Evolutionary conservation across 2,797 vertebrate genomes (phyloP).

Genomic region (Alectoris magna): DNA sequence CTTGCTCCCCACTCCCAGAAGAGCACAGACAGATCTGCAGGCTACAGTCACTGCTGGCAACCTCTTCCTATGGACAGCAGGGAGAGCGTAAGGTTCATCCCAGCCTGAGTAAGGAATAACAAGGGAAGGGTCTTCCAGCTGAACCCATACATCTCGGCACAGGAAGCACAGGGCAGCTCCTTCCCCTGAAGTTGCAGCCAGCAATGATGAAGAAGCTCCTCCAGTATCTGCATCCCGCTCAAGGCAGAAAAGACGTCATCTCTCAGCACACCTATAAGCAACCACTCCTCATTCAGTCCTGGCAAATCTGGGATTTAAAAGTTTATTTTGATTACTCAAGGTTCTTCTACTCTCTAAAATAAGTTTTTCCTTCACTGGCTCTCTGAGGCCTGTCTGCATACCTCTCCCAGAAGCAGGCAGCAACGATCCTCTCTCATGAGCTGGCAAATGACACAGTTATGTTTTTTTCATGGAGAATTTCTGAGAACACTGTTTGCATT

Average conservation of each 20-base stretch:
- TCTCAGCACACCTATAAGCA: not conserved
- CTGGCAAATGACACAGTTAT: not conserved
- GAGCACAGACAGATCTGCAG: not conserved
- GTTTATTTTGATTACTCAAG: not conserved
- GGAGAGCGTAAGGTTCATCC: not conserved
- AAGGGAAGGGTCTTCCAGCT: not conserved
- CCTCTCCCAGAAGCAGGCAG: not conserved
- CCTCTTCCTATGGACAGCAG: not conserved
- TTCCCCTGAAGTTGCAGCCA: not conserved
- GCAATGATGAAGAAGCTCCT: accelerated
- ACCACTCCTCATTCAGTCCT: not conserved
- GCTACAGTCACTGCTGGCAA: not conserved
- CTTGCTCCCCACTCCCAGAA: not conserved
- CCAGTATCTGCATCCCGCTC: not conserved
- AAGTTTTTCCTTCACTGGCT: not conserved
- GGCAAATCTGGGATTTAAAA: not conserved
- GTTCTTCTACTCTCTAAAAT: not conserved
- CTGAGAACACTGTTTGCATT: not conserved
- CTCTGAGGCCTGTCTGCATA: not conserved
- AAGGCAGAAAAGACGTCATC: not conserved
- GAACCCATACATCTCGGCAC: not conserved
- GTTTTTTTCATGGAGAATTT: not conserved
- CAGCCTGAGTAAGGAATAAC: not conserved
- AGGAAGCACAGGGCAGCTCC: not conserved
- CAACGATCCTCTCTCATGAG: not conserved